Evolutionary conservation across 2,113 vertebrate species (phyloP).

Genomic region (Panurus biarmicus): DNA sequence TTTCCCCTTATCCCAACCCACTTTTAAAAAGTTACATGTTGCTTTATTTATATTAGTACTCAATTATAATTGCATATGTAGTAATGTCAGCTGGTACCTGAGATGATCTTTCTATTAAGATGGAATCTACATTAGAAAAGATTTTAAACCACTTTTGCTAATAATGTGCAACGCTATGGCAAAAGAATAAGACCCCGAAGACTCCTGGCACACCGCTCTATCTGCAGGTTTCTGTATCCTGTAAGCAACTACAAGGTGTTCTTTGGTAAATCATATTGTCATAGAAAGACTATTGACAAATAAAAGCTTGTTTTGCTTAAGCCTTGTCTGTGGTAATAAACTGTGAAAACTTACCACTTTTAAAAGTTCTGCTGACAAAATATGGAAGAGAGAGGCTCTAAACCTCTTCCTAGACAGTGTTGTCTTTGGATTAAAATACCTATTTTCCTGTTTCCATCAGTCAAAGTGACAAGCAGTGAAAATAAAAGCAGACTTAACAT

Average conservation of each 20-base stretch:
- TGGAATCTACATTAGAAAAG: background rate
- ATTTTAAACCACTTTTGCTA: background rate
- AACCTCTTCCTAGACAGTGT: background rate
- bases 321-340: background rate
- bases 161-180: background rate
- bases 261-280: background rate
- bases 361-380: background rate
- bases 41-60: background rate
- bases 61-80: background rate
- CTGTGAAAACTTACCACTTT: background rate
- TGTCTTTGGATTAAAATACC: background rate
- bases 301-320: background rate
- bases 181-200: background rate
- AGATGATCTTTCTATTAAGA: background rate
- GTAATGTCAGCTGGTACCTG: background rate
- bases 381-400: background rate
- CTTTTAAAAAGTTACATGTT: background rate
- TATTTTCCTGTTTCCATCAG: background rate
- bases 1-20: background rate
- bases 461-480: background rate
- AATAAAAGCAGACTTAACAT: background rate
- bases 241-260: background rate
- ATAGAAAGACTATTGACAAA: background rate
- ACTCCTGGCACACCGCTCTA: background rate
- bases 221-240: background rate